A percentile compares a stretch with the other conserved stretches of the same genome.
phyloP scores from a whole-genome alignment of 2,888 invertebrate genomes.

The Calameuta filiformis region DNA sequence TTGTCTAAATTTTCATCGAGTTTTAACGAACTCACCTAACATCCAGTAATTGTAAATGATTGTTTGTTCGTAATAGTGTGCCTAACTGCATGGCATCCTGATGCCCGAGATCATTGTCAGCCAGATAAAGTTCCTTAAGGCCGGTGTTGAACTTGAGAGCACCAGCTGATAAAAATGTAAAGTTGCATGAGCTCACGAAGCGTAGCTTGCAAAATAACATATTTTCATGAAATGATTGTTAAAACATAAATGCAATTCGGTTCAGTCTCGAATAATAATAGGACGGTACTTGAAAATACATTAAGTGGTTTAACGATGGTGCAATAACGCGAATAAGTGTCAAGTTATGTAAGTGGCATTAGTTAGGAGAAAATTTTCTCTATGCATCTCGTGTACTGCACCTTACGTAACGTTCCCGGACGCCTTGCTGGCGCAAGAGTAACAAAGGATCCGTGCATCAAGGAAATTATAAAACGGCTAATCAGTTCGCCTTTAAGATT shows the following conservation, averaged over 20 bases:
- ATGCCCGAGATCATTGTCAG: slow-evolving; percentile 81
- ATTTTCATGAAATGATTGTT: not conserved
- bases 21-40: slow-evolving; percentile 77
- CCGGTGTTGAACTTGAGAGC: slow-evolving; percentile 82
- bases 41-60: slow-evolving; percentile 82
- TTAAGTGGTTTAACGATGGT: no score
- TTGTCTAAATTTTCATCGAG: slow-evolving; percentile 1
- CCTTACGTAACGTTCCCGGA: no score
- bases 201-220: no score
- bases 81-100: slow-evolving; percentile 84
- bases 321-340: no score
- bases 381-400: no score
- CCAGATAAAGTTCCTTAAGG: slow-evolving; percentile 83
- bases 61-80: slow-evolving; percentile 79
- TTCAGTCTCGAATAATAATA: not conserved
- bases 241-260: slow-evolving; percentile 16
- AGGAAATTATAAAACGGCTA: no score
- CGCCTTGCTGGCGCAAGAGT: no score
- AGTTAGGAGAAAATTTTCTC: no score
- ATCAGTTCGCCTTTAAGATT: not conserved
- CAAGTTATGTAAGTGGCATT: no score
- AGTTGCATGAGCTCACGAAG: not conserved
- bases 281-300: no score
- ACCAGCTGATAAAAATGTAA: slow-evolving; percentile 71
- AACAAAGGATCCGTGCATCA: no score